Base-by-base conservation (phyloP, 2,113 vertebrate genomes). In the Dasypus novemcinctus region DNA sequence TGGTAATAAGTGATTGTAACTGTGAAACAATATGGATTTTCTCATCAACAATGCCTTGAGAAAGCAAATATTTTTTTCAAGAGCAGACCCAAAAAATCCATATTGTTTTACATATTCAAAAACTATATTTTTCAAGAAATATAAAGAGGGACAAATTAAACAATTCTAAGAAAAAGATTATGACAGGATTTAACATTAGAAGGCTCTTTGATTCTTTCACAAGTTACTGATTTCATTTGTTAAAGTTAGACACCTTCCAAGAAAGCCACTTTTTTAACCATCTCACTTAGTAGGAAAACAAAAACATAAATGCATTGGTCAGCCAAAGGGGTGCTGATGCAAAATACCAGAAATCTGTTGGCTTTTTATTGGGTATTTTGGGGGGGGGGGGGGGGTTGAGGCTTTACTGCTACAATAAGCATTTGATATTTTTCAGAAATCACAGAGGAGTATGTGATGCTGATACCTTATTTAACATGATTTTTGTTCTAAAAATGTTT, bases 11-110 rank as follows among this genome's bases (percentile, higher is more conserved):
- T 49, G 31, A 64, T 25, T 8, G 20, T 69, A 52, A 43, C 33
- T 59, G 1, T 66, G 43, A 89, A 85, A n/a, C 5, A 66, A 90
- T 33, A 76, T 43, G 21, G 1, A 43, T 49, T 64, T 69, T 64
- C 18, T 69, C 38, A 59, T 49, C 59, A 11, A 78, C 14, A 87
- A 74, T 57, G 20, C 10, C 23, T 90, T 81, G 72, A 79, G 17
- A 92, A 94, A 81, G 29, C 64, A 85, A 92, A 90, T 52, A 21
- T 63, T 75, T 81, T 80, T 80, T 25, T 54, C 10, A 69, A 76
- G 66, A 52, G 88, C 2, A 20, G 5, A 63, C 14, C 7, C 68
- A 72, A 84, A 41, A 66, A 79, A 84, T 25, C 25, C 21, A 18
- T 69, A 31, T 72, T 46, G 54, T 36, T 92, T 87, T 89, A 38